Conservation (phyloP, 1,140 invertebrate species). For the Hesperophylax magnus region DNA sequence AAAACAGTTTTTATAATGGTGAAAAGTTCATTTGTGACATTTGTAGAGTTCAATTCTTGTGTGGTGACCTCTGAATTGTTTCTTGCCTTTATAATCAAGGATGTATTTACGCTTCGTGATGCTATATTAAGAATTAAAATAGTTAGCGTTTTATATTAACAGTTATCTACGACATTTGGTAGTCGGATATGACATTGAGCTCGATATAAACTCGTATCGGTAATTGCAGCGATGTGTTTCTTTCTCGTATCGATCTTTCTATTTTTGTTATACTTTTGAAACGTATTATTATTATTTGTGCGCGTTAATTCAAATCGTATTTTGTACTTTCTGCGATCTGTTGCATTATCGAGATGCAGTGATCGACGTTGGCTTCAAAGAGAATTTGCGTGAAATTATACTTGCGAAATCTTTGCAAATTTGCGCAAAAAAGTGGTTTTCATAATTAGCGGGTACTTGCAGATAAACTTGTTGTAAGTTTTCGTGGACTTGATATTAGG, state of each 20-base stretch:
- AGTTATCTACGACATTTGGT: not conserved
- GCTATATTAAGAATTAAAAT: not conserved
- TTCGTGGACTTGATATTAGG: no score
- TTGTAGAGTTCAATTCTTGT: constrained; percentile 39
- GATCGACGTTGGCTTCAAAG: no score
- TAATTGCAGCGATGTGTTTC: not conserved
- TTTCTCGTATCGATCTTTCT: constrained; percentile 36
- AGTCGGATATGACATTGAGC: not conserved
- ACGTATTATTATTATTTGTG: not conserved
- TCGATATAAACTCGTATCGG: not conserved
- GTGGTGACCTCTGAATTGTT: constrained; percentile 46
- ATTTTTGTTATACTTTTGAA: constrained; percentile 22
- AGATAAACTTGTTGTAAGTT: no score
- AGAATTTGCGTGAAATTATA: no score
- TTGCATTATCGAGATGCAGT: no score
- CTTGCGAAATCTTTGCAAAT: no score
- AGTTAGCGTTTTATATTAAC: not conserved
- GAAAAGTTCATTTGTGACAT: constrained; percentile 21
- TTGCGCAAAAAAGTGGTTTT: no score
- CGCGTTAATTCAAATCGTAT: constrained; percentile 12
- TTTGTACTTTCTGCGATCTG: not conserved
- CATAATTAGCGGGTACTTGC: no score
- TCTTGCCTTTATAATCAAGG: constrained; percentile 33
- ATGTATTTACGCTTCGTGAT: constrained; percentile 14
- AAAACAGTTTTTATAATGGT: not conserved